A percentile compares a stretch with the other conserved stretches of the same genome.
phyloP scores from a whole-genome alignment of 1,140 invertebrate species.

The Drosophila ficusphila region DNA sequence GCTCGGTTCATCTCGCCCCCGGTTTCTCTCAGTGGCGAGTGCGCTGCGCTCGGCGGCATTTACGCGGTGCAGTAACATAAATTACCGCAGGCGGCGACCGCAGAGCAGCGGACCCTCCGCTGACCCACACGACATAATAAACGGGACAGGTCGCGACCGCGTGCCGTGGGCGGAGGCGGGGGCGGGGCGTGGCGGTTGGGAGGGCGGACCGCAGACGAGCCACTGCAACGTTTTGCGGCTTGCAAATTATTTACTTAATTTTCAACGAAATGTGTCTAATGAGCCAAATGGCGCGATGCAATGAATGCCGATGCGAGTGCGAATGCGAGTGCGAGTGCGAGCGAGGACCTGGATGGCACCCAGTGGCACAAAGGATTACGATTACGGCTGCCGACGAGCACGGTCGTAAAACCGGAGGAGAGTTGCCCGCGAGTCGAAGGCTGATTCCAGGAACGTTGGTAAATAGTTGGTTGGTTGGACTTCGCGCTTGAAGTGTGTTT shows the following conservation, averaged over 20 bases:
- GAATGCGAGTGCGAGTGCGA: no score
- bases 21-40: constrained; percentile 31
- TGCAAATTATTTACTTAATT: constrained; percentile 83
- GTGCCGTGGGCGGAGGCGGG: neutral
- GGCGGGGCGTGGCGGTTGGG: neutral
- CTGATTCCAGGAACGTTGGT: neutral
- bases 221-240: constrained; percentile 77
- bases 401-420: neutral
- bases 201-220: constrained; percentile 42
- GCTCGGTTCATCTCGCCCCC: no score
- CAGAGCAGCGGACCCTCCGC: constrained; percentile 48
- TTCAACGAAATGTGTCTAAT: constrained; percentile 82
- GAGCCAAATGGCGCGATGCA: constrained; percentile 74
- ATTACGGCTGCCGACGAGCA: constrained; percentile 11
- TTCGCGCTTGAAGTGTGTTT: no score
- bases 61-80: constrained; percentile 81
- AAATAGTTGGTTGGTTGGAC: no score
- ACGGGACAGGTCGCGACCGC: constrained; percentile 46
- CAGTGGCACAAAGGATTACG: constrained; percentile 39
- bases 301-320: constrained; percentile 61
- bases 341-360: constrained; percentile 12
- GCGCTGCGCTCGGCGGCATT: constrained; percentile 75
- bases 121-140: constrained; percentile 62
- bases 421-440: neutral
- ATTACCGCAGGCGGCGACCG: constrained; percentile 75